Base-by-base conservation (phyloP, 2,888 invertebrate genomes). In the Slavum lentiscoides region DNA sequence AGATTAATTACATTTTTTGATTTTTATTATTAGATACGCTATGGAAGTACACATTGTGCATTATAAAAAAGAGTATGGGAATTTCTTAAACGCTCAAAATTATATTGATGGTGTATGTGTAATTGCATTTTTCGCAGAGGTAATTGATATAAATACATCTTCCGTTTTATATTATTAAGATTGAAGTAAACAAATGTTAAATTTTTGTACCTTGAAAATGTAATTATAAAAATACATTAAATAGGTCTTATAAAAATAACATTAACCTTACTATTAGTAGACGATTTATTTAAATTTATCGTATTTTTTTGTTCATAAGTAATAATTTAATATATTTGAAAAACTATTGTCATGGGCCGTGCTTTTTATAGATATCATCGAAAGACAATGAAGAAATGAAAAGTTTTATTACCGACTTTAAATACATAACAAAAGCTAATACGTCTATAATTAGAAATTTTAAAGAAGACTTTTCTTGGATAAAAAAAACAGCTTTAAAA, bases 11-110 rank as follows among this genome's bases (percentile, higher is more conserved):
- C 1, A 49, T 13, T 49, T 15, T 15, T 49, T 49, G 1, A 4
- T 13, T 49, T 49, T 11, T 49, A 49, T 49, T 59, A 83, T 17
- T 85, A 91, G 92, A 83, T 93, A 90, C 84, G 92, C 92, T 13
- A 92, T 92, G 87, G 93, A 93, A 87, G 91, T 92, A 69, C 94
- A 94, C 85, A 90, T 93, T 76, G 94, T 94, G 0, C 94, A 93
- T 86, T 93, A 91, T 86, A 92, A 92, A 85, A 89, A 89, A 85
- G 92, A 92, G 86, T 92, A 92, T 84, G 88, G 88, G 82, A 89
- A 89, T 23, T 88, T 92, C 85, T 87, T 90, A 75, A 90, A 90
- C 68, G 92, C 92, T 0, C 89, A 89, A 6, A 90, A 90, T 39
- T 90, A 92, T 85, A 90, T 90, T 0, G 92, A 92, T 84, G 92